A percentile compares a stretch with the other conserved stretches of the same genome.
Conservation (phyloP, 2,113 vertebrate genomes). For the Ceyx cyanopectus region DNA sequence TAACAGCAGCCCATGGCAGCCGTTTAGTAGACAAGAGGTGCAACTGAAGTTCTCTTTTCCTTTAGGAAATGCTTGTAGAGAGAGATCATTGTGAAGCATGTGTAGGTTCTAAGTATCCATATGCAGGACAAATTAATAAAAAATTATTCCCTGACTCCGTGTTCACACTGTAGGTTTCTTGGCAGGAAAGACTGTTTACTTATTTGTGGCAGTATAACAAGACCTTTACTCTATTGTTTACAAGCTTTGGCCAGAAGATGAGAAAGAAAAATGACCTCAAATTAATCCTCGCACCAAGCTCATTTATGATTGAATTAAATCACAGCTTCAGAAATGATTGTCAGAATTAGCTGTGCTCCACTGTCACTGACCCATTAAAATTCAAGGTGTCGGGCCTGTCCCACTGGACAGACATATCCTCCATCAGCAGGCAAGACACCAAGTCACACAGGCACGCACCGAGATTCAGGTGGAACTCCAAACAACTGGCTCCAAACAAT, state of each 20-base stretch:
- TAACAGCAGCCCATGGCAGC: background rate
- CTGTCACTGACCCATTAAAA: background rate
- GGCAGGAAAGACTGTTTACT: slow-evolving; percentile 33
- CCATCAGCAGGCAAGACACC: background rate
- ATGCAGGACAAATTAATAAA: slow-evolving; percentile 8
- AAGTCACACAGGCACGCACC: rapidly evolving
- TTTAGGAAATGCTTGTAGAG: background rate
- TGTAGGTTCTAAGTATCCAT: slow-evolving; percentile 36
- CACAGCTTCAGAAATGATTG: background rate
- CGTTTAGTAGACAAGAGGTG: background rate
- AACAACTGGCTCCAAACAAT: background rate
- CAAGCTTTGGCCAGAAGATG: slow-evolving; percentile 27
- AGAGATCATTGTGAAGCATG: background rate
- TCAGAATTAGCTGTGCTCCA: background rate
- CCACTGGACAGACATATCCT: background rate
- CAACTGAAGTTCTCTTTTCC: background rate
- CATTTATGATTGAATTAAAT: slow-evolving; percentile 2
- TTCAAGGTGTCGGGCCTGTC: background rate
- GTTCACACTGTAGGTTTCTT: slow-evolving; percentile 15
- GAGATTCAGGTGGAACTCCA: background rate
- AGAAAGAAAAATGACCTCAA: background rate
- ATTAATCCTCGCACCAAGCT: background rate
- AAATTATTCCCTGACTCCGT: slow-evolving; percentile 27
- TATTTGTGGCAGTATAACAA: slow-evolving; percentile 11
- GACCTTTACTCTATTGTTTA: slow-evolving; percentile 22